Evolutionary conservation across 2,888 invertebrate species (phyloP), one percentile per base, ranked within the genome.

Genomic region (Stenoptilia bipunctidactyla): DNA sequence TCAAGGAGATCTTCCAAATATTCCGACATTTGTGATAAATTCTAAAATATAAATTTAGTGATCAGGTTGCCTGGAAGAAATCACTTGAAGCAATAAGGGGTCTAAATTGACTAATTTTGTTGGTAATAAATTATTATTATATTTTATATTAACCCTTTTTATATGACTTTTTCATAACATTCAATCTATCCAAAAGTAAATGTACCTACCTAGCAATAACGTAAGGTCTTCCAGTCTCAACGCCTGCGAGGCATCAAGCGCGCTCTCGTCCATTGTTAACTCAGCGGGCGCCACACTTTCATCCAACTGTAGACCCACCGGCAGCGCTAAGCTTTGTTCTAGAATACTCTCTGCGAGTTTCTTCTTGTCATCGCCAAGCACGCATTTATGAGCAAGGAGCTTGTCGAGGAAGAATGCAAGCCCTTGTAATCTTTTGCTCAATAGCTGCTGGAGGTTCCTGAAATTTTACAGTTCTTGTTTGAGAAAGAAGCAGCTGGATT

Each of bases 321-420:
- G 84, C 13, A 85, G 57, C 20, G 84, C 83, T 43, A 84, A 56
- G 47, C 82, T 83, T 61, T 84, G 83, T 49, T 85, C 80, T 43
- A 84, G 51, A 45, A 85, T 77, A 55, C 79, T 83, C 58, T 83
- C 75, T 5, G 82, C 83, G 37, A 83, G 57, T 45, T 70, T 77
- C 51, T 80, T 73, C 51, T 85, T 85, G 39, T 84, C 84, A 43
- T 84, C 84, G 5, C 80, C 82, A 13, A 85, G 62, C 2, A 85
- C 82, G 51, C 85, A 85, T 79, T 88, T 88, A 51, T 89, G 86
- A 42, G 86, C 85, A 15, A 90, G 62, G 27, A 90, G 65, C 43
- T 88, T 87, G 48, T 89, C 88, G 49, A 90, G 66, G 57, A 90
- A 90, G 52, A 85, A 80, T 0, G 90, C 87, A 44, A 90, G 64